A percentile compares a stretch with the other conserved stretches of the same genome.
Evolutionary conservation across 2,113 vertebrate species (phyloP).

Genomic region (Scolopax mira): DNA sequence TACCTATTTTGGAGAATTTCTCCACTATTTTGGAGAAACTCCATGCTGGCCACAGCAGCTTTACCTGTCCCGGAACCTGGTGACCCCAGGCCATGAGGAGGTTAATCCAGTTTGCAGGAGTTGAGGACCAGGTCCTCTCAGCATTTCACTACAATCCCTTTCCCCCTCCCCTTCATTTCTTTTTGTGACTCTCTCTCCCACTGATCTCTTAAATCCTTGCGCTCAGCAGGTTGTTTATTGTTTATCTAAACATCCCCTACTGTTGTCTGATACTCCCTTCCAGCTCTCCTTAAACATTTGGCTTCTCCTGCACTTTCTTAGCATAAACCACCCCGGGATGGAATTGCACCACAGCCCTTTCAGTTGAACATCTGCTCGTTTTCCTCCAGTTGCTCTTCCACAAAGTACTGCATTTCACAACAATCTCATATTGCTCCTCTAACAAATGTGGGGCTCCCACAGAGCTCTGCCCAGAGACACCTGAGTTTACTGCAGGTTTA

Average conservation of each 20-base stretch:
- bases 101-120: neutral
- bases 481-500: neutral
- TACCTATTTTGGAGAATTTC: neutral
- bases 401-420: neutral
- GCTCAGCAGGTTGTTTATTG: neutral
- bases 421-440: neutral
- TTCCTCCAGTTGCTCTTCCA: neutral
- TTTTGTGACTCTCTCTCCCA: neutral
- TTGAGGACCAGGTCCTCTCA: neutral
- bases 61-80: neutral
- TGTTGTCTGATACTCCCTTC: neutral
- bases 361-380: neutral
- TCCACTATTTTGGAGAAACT: neutral
- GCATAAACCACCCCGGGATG: neutral
- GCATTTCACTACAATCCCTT: neutral
- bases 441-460: neutral
- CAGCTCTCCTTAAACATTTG: neutral
- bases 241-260: neutral
- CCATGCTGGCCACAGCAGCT: accelerated
- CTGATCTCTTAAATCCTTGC: conserved; percentile 21
- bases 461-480: neutral
- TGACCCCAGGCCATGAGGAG: neutral
- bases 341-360: neutral
- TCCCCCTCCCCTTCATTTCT: neutral
- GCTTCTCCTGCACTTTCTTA: neutral